Conservation (phyloP, 2,888 invertebrate genomes). For the Melanchra persicariae region DNA sequence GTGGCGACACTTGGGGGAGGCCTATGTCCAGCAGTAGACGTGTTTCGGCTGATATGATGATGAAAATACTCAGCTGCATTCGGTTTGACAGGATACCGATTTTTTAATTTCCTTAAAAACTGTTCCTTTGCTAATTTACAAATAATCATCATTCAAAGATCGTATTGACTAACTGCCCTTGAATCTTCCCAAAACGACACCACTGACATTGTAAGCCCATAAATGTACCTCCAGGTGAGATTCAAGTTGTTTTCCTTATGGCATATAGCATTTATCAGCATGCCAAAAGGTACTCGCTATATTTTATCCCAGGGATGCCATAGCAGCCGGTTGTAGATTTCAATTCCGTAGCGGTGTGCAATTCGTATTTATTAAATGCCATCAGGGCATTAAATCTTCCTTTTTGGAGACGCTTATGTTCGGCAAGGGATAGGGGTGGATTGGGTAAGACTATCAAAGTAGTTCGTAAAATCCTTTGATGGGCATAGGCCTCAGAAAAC, state of each 20-base stretch:
- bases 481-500: not conserved
- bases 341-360: conserved; percentile 45
- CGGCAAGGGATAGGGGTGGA: conserved; percentile 1
- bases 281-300: conserved; percentile 25
- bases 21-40: too few relatives aligned
- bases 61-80: too few relatives aligned
- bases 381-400: conserved; percentile 30
- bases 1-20: too few relatives aligned
- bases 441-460: not conserved
- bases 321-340: conserved; percentile 44
- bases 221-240: conserved; percentile 4
- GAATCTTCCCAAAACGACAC: conserved; percentile 5
- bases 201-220: conserved; percentile 12
- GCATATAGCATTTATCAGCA: conserved; percentile 3
- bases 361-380: conserved; percentile 51
- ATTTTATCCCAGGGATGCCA: conserved; percentile 41
- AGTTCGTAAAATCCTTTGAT: not conserved
- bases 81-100: too few relatives aligned
- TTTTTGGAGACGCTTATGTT: conserved; percentile 28
- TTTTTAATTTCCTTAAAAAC: too few relatives aligned
- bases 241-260: conserved; percentile 27
- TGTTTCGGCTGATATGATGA: too few relatives aligned
- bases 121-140: too few relatives aligned
- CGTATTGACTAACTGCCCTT: not conserved
- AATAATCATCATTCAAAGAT: not conserved